Percentiles rank a stretch among this genome's conserved stretches.
These are phyloP conservation scores for Sebastolobus altivelis DNA, from an alignment of 2,797 vertebrate species.

Conservation along the genomic window DNA sequence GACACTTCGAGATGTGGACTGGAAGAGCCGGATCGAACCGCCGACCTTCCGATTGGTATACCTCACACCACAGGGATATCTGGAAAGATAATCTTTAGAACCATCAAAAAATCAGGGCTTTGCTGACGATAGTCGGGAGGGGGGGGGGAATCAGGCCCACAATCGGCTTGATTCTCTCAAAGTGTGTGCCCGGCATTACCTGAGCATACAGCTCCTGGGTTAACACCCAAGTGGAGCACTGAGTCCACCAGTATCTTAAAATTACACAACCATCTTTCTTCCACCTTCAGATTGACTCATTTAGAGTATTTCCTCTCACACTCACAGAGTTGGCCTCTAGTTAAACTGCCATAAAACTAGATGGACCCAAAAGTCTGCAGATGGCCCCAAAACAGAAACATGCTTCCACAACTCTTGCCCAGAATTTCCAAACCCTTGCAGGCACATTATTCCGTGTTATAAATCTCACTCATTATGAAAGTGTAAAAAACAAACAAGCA, in stretches of 20 bases:
- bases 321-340: not conserved
- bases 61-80: too few species aligned
- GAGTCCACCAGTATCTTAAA: not conserved
- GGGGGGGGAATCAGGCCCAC: too few species aligned
- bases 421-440: not conserved
- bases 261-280: not conserved
- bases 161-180: too few species aligned
- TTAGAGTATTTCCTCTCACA: not conserved
- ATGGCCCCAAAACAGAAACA: constrained; percentile 18
- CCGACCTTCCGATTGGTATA: too few species aligned
- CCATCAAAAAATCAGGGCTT: too few species aligned
- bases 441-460: not conserved
- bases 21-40: too few species aligned
- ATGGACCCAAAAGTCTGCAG: constrained; percentile 25
- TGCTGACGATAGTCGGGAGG: too few species aligned
- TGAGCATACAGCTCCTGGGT: not conserved
- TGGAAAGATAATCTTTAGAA: too few species aligned
- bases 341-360: constrained; percentile 19
- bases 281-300: constrained; percentile 8
- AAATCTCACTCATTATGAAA: constrained; percentile 8
- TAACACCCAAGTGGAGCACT: not conserved
- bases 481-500: not conserved
- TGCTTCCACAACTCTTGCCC: not conserved
- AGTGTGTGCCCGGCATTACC: not conserved
- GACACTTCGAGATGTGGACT: too few species aligned